These are phyloP conservation scores for Kradibia gibbosae DNA, from an alignment of 1,140 invertebrate species.

Conservation along the genomic window DNA sequence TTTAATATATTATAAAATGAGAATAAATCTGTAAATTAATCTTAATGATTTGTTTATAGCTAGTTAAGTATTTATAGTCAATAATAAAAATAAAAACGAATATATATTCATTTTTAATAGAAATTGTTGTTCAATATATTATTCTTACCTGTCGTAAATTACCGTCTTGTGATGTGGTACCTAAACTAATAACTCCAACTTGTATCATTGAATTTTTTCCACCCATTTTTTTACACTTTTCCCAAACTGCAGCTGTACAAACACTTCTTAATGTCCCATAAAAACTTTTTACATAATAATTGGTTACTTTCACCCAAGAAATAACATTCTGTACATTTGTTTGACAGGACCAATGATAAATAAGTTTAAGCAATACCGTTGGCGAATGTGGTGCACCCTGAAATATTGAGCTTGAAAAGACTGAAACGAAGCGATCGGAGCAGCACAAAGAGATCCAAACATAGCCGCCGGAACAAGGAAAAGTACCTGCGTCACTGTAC, in stretches of 20 bases:
- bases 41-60: not conserved
- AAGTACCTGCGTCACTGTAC: conserved; percentile 87
- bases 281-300: conserved; percentile 83
- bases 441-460: conserved; percentile 92
- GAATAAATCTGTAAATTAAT: too few species aligned
- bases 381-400: conserved; percentile 87
- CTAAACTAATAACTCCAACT: conserved; percentile 90
- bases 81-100: not conserved
- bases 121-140: not conserved
- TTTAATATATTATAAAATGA: too few species aligned
- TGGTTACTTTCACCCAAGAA: conserved; percentile 89
- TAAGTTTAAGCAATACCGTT: conserved; percentile 84
- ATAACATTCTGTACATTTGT: conserved; percentile 90
- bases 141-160: conserved; percentile 78
- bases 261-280: conserved; percentile 84
- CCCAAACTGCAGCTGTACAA: conserved; percentile 84
- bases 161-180: conserved; percentile 88
- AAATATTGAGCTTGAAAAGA: conserved; percentile 89
- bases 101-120: conserved; percentile 14
- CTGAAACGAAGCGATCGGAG: conserved; percentile 85
- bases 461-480: conserved; percentile 89
- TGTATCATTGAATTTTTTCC: conserved; percentile 75
- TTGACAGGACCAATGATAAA: conserved; percentile 93
- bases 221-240: conserved; percentile 81
- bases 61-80: not conserved